Evolutionary conservation across 2,888 invertebrate genomes (phyloP).

Genomic region (Stenoptilia bipunctidactyla): DNA sequence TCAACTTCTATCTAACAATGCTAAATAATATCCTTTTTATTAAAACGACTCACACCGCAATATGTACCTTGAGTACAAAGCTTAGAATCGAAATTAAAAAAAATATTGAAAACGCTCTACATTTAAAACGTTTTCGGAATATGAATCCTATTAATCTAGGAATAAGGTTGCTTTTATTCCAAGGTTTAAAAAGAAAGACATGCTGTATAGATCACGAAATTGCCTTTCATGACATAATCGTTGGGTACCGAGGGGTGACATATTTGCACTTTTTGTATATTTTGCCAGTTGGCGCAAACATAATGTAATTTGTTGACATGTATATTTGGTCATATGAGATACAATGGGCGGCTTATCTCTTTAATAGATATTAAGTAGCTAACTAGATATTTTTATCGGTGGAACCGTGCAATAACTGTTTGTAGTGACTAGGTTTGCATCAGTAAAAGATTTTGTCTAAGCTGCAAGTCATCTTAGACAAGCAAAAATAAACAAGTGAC

Average conservation of each 20-base stretch:
- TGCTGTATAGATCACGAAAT: conserved; percentile 21
- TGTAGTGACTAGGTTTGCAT: too few species aligned
- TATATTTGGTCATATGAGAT: conserved; percentile 15
- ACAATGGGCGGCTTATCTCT: conserved; percentile 15
- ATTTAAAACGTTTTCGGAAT: background rate
- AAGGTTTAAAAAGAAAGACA: too few species aligned
- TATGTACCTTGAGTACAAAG: too few species aligned
- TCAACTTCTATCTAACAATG: conserved; percentile 12
- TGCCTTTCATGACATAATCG: conserved; percentile 49
- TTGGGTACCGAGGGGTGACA: conserved; percentile 30
- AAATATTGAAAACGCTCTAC: too few species aligned
- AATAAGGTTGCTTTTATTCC: background rate
- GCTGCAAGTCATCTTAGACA: too few species aligned
- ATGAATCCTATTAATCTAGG: conserved; percentile 2
- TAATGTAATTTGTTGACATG: conserved; percentile 32
- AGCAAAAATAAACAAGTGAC: too few species aligned
- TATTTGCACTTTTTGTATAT: conserved; percentile 47
- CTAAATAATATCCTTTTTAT: conserved; percentile 5
- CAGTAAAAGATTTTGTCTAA: too few species aligned
- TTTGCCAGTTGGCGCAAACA: conserved; percentile 39
- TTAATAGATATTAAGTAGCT: background rate
- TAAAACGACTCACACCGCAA: background rate
- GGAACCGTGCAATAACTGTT: too few species aligned
- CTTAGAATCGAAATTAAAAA: too few species aligned
- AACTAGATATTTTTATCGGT: too few species aligned